Evolutionary conservation across 2,797 vertebrate genomes (phyloP), one percentile per base, ranked within the genome.

Genomic region (Hylomyscus alleni): DNA sequence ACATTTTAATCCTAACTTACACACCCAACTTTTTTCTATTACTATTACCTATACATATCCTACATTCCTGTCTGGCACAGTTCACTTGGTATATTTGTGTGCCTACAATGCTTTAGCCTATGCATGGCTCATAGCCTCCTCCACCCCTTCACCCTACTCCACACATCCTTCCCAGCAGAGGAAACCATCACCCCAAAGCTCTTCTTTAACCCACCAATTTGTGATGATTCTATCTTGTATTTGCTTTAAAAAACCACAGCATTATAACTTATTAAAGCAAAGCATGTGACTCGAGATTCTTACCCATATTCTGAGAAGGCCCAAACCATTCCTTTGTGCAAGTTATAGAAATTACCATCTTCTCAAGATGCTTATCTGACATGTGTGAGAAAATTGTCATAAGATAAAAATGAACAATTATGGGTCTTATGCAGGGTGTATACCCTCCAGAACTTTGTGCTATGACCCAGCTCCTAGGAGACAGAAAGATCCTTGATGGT

Each of bases 331-430:
- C 56, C 72, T 94, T 86, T 34, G 22, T 56, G 26, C 52, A 95
- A 95, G 96, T 50, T 88, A 92, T 40, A 89, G 83, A 96, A 95
- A 95, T 19, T 89, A 94, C 73, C 76, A 77, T 40, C 54, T 95
- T 82, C 47, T 96, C 47, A 97, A 95, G 92, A 95, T 77, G 72
- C 15, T 87, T 97, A 67, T 90, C 81, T 96, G 90, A 82, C 81
- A 95, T 94, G 77, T 97, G 75, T 90, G 94, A 83, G 84, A 96
- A 94, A 96, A 93, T 0, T 90, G 44, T 93, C 78, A 72, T 24
- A 97, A 95, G 52, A 58, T 76, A 96, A 94, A 95, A 78, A 95
- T 75, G 65, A 22, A 50, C 34, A 67, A 82, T 83, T 69, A 85
- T 56, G 54, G 91, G 31, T 90, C 52, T 50, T 76, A 40, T 89